Evolutionary conservation across 2,113 vertebrate genomes (phyloP), one percentile per base, ranked within the genome.

Genomic region (Leptobrachium ailaonicum): DNA sequence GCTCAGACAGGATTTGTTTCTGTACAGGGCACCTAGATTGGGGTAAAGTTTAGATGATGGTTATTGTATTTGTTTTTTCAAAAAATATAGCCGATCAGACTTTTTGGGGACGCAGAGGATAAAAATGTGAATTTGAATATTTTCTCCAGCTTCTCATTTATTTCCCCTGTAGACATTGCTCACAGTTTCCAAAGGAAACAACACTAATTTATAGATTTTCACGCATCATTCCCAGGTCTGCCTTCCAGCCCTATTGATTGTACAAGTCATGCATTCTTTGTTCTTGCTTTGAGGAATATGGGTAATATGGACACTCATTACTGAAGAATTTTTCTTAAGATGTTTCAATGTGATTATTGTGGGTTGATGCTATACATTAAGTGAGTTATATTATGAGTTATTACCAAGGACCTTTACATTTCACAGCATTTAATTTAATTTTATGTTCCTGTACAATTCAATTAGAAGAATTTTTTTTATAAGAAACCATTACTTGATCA

Each of bases 251-350:
- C 41, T 60, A 41, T 2, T 47, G 14, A 47, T 41, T 73, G 47
- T 73, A 53, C 42, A 43, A 14, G 64, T 67, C 63, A 74, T 67
- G 53, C 78, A 74, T 80, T 80, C 71, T 63, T 80, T 2, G 10
- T 42, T 41, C 66, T 60, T 45, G 71, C 62, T 60, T 66, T 14
- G 2, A 66, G 63, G 63, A 74, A 67, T 41, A 8, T 68, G 63
- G 68, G 63, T 41, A 73, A n/a, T 54, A 60, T 41, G 66, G 77
- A 73, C 63, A 44, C 40, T 68, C 50, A 73, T 58, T 63, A 66
- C 58, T 41, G 7, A 45, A 56, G 77, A 64, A 79, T 71, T 20
- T 9, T 62, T 47, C 20, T 32, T 32, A 32, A 66, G 50, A 56
- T 47, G 47, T 12, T 41, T 54, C 40, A 40, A 58, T 14, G 50